Conservation (phyloP, 2,797 vertebrate species). For the Oophaga sylvatica region DNA sequence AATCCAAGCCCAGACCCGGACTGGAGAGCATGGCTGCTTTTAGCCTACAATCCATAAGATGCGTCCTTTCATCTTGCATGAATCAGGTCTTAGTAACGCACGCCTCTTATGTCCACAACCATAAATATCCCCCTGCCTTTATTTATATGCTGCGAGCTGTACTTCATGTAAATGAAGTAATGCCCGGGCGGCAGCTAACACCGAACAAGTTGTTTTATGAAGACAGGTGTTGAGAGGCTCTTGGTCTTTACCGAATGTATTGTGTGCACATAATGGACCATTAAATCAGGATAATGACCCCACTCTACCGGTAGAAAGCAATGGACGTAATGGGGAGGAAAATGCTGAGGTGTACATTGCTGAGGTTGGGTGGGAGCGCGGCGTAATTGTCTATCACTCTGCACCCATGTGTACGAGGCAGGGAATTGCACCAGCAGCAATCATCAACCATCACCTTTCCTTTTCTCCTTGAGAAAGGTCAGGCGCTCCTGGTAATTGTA, state of each 20-base stretch:
- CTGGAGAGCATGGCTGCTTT: background rate
- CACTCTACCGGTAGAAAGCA: constrained; percentile 10
- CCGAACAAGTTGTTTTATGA: background rate
- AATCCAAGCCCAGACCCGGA: background rate
- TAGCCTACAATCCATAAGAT: background rate
- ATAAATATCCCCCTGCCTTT: constrained; percentile 1
- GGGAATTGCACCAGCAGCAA: background rate
- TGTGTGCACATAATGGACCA: constrained; percentile 16
- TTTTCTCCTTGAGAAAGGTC: constrained; percentile 17
- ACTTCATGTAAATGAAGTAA: background rate
- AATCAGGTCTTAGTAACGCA: background rate
- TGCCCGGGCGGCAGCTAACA: background rate
- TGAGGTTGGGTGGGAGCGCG: background rate
- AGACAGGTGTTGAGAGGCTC: constrained; percentile 20
- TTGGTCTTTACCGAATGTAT: constrained; percentile 5
- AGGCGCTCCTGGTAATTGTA: constrained; percentile 6
- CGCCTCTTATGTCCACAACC: background rate
- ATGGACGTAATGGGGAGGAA: constrained; percentile 13
- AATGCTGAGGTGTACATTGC: background rate
- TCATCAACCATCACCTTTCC: constrained; percentile 6
- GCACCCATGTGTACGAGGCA: background rate
- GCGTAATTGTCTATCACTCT: background rate
- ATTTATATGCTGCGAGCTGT: background rate
- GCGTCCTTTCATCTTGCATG: background rate
- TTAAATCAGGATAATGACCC: constrained; percentile 35